phyloP scores from a whole-genome alignment of 2,797 vertebrate species.

The Helicolenus hilgendorfi region DNA sequence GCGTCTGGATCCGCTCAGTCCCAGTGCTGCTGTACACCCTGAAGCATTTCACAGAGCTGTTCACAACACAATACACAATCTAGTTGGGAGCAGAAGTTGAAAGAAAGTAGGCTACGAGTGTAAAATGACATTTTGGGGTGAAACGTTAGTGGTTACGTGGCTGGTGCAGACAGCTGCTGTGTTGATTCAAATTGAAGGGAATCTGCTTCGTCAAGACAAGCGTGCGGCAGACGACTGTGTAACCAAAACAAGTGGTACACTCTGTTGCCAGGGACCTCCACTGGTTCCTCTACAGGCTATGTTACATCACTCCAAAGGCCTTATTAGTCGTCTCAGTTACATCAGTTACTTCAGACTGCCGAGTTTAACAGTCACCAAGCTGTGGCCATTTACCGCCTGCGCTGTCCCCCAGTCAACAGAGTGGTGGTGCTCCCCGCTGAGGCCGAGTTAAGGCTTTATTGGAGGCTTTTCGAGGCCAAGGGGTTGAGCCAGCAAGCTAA shows the following conservation, averaged over 20 bases:
- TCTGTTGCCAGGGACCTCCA: not conserved
- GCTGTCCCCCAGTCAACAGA: conserved; percentile 14
- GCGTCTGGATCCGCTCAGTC: not conserved
- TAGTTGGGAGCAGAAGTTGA: not conserved
- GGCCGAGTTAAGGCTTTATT: conserved; percentile 58
- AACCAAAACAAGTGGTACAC: not conserved
- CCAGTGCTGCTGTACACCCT: not conserved
- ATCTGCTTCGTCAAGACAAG: not conserved
- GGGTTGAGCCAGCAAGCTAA: conserved; percentile 79
- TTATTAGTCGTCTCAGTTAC: conserved; percentile 3
- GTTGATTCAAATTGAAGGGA: not conserved
- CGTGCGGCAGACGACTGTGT: not conserved
- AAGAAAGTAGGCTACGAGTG: too few relatives aligned
- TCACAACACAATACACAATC: not conserved
- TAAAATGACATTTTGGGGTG: not conserved
- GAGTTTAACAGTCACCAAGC: not conserved
- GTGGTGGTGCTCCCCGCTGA: conserved; percentile 50
- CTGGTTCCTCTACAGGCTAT: not conserved
- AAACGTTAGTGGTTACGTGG: not conserved
- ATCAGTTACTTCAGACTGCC: not conserved
- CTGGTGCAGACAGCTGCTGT: not conserved
- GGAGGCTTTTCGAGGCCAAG: conserved; percentile 68
- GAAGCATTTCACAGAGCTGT: not conserved
- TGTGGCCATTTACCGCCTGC: conserved; percentile 11
- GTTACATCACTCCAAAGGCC: conserved; percentile 2